Conservation (phyloP, 1,140 invertebrate genomes). For the Drosophila oshimai region DNA sequence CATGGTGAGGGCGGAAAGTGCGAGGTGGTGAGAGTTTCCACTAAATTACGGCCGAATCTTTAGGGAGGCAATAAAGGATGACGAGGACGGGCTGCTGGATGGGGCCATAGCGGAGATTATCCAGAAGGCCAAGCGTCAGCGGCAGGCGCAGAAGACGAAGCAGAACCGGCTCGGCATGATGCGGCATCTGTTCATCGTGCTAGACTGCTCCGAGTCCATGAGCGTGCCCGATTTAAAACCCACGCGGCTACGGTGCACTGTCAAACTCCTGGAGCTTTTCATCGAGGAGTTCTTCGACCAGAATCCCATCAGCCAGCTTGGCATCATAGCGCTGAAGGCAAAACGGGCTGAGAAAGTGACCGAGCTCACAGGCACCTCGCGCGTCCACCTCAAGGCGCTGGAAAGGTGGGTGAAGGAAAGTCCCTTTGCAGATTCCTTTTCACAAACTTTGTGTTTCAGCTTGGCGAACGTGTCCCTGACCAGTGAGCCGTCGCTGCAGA, state of each 20-base stretch:
- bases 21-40: background rate
- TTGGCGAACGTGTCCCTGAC: conserved; percentile 85
- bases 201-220: conserved; percentile 98
- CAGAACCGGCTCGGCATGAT: conserved; percentile 95
- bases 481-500: conserved; percentile 97
- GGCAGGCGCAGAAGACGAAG: conserved; percentile 88
- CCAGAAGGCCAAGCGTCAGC: conserved; percentile 92
- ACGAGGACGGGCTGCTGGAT: conserved; percentile 95
- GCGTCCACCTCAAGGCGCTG: conserved; percentile 90
- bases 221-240: conserved; percentile 97
- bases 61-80: conserved; percentile 98
- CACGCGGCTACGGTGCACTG: conserved; percentile 92
- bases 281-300: conserved; percentile 99
- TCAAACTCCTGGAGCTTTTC: conserved; percentile 96
- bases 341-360: conserved; percentile 96
- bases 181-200: conserved; percentile 95
- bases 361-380: conserved; percentile 93
- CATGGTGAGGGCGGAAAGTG: conserved; percentile 88
- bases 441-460: conserved; percentile 54
- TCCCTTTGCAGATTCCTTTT: background rate
- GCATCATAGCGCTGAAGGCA: conserved; percentile 94
- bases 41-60: background rate
- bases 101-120: conserved; percentile 95
- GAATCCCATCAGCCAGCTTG: conserved; percentile 98
- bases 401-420: conserved; percentile 79